A percentile compares a stretch with the other conserved stretches of the same genome.
Conservation (phyloP, 53 echinoderm and acorn worm genomes). For the Crossaster papposus region DNA sequence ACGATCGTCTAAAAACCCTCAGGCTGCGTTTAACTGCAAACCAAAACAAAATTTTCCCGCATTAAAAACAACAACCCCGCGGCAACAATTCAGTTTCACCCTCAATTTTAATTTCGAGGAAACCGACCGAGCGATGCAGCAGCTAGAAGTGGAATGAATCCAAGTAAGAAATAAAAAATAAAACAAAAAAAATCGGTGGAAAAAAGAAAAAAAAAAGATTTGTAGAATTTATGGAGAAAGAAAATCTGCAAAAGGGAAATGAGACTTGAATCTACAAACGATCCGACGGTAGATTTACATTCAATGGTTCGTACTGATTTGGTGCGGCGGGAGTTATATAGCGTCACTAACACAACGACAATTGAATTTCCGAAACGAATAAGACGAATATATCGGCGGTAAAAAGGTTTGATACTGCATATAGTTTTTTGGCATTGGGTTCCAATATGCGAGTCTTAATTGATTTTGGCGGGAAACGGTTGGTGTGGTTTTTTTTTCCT, state of each 20-base stretch:
- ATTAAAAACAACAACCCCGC: conserved; percentile 11
- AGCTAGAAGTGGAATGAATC: background rate
- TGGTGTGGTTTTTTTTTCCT: background rate
- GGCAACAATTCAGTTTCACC: background rate
- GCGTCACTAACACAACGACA: conserved; percentile 48
- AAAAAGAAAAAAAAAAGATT: too few relatives aligned
- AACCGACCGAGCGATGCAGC: background rate
- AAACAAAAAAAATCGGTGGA: background rate
- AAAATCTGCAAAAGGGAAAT: background rate
- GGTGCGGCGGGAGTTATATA: background rate
- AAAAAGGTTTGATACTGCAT: background rate
- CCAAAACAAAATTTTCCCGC: background rate
- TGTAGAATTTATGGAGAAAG: background rate
- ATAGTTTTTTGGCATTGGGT: background rate
- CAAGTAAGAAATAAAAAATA: background rate
- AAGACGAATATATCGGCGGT: conserved; percentile 25
- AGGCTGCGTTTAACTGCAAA: conserved; percentile 27
- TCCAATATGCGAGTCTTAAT: conserved; percentile 18
- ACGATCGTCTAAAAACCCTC: background rate
- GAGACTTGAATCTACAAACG: conserved; percentile 23
- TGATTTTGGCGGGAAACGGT: conserved; percentile 31
- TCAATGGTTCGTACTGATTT: background rate
- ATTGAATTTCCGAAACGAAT: conserved; percentile 49
- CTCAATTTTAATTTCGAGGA: conserved; percentile 19
- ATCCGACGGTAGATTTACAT: conserved; percentile 6